A percentile compares a stretch with the other conserved stretches of the same genome.
phyloP scores from a whole-genome alignment of 2,113 vertebrate species.

The Sclerurus mexicanus region DNA sequence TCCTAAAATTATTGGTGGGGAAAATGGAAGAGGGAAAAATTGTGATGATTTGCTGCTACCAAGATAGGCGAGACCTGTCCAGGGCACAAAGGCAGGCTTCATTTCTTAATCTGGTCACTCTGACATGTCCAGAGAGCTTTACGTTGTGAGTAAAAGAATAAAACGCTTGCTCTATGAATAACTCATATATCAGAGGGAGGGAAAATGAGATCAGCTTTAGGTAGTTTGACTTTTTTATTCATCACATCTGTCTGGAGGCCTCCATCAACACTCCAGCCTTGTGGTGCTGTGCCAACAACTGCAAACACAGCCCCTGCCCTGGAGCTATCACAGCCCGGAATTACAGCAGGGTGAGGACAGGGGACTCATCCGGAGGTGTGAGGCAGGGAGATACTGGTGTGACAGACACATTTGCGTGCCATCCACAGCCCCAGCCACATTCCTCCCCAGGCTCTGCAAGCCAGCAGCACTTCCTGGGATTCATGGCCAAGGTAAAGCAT shows the following conservation, averaged over 20 bases:
- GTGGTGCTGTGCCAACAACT: neutral
- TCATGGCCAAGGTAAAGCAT: neutral
- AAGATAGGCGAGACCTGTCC: neutral
- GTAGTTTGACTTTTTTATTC: neutral
- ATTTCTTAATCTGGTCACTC: neutral
- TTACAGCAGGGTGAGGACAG: neutral
- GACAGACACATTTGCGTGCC: neutral
- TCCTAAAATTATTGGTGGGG: neutral
- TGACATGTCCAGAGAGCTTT: neutral
- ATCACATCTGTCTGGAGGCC: neutral
- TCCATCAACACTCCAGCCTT: neutral
- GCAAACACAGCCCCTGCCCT: neutral
- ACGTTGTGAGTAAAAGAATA: neutral
- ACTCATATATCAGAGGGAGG: neutral
- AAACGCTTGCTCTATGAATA: neutral
- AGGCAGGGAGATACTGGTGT: neutral
- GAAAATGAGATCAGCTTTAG: neutral
- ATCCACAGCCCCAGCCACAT: neutral
- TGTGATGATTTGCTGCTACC: neutral
- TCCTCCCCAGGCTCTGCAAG: neutral
- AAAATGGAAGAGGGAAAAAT: neutral
- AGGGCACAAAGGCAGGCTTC: neutral
- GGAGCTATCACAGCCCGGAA: fast-evolving
- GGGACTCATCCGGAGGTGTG: neutral
- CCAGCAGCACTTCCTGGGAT: neutral